A percentile compares a stretch with the other conserved stretches of the same genome.
Evolutionary conservation across 2,888 invertebrate species (phyloP).

Genomic region (Spilarctia lutea): DNA sequence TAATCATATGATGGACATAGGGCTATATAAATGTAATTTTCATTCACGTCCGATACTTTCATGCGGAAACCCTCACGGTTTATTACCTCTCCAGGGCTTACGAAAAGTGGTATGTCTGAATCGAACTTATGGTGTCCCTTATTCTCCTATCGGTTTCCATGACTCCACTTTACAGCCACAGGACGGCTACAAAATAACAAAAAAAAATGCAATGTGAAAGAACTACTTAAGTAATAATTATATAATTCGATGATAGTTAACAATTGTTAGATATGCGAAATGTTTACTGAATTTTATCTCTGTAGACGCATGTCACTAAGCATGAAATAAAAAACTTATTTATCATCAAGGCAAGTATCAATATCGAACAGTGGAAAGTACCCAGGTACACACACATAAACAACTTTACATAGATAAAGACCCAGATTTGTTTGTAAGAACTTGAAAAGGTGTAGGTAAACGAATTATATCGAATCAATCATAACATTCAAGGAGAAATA

Average conservation of each 20-base stretch:
- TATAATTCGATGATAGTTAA: background rate
- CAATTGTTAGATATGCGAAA: background rate
- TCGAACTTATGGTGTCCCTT: background rate
- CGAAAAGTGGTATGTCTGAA: no score
- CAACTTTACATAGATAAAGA: conserved; percentile 2
- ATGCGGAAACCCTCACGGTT: no score
- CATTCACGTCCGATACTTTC: no score
- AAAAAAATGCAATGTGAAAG: no score
- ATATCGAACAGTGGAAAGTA: conserved; percentile 9
- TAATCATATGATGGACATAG: no score
- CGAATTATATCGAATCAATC: background rate
- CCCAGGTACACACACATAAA: conserved; percentile 1
- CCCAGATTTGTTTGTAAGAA: background rate
- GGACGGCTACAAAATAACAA: background rate
- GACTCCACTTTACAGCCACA: background rate
- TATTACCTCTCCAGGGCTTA: no score
- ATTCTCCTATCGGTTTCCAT: background rate
- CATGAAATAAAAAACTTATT: background rate
- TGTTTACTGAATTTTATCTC: background rate
- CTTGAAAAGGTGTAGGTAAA: background rate
- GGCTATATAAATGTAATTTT: no score
- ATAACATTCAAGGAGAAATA: background rate
- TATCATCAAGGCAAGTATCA: conserved; percentile 1
- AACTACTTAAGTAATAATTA: background rate
- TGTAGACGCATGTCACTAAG: background rate